Percentiles rank a stretch among this genome's conserved stretches.
Conservation (phyloP, 92 coral and sea anemone genomes). For the Epizoanthus fatuus region DNA sequence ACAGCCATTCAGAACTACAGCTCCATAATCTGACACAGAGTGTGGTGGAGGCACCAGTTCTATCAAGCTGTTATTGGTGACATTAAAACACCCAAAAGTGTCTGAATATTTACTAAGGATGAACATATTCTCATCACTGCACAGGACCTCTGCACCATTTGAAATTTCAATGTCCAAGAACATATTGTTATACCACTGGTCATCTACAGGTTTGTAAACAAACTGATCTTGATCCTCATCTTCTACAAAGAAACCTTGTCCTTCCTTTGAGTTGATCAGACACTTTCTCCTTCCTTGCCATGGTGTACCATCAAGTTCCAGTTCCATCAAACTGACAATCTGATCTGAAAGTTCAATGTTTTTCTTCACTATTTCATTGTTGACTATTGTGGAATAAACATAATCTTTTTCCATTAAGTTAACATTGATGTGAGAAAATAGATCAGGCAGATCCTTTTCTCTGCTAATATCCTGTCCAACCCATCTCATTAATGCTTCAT, state of each 20-base stretch:
- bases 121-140: too few relatives aligned
- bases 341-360: neutral
- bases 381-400: neutral
- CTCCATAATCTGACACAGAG: too few relatives aligned
- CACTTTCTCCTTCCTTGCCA: neutral
- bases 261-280: too few relatives aligned
- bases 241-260: too few relatives aligned
- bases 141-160: too few relatives aligned
- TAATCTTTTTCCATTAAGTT: neutral
- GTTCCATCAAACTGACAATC: neutral
- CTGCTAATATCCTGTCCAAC: neutral
- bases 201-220: neutral
- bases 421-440: neutral
- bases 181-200: conserved; percentile 26
- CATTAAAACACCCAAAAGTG: too few relatives aligned
- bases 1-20: too few relatives aligned
- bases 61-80: too few relatives aligned
- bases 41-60: too few relatives aligned
- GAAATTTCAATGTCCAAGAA: too few relatives aligned
- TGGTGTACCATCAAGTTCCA: neutral
- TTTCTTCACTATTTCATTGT: neutral
- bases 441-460: neutral
- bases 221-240: too few relatives aligned
- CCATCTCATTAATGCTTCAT: conserved; percentile 21
- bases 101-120: too few relatives aligned